Evolutionary conservation across 2,113 vertebrate species (phyloP), one percentile per base, ranked within the genome.

Genomic region (Tonatia bakeri): DNA sequence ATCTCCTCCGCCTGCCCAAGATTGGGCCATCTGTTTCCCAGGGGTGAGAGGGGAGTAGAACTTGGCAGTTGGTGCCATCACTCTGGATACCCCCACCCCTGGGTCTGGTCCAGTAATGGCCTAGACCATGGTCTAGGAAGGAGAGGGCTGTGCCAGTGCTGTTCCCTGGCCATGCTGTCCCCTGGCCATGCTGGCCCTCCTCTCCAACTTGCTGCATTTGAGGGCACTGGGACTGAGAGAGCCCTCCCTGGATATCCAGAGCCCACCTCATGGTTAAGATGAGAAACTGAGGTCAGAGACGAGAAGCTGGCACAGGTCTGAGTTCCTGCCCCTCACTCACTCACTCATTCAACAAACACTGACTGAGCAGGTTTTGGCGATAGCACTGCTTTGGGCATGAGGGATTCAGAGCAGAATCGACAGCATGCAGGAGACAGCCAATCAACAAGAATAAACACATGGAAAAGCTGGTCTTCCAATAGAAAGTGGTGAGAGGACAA

Each of bases 21-120:
- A 86, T 69, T 33, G 75, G 95, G 90, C 97, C 98, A 98, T 97
- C 98, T 98, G 98, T 94, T 97, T 91, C 96, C 64, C 0, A 36
- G 94, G 95, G 91, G 96, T 40, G 97, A 95, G 86, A 91, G 95
- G 61, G 95, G 95, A 96, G 93, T 15, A 83, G 91, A 91, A 90
- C 83, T 95, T 91, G 94, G 96, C 79, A 75, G 88, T 40, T 31
- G 0, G 96, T 26, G 6, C 82, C 73, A 59, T 82, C 52, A 4
- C 89, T 94, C 87, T 70, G 72, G 75, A 91, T 24, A 50, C 90
- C 92, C 82, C 56, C 90, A 85, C 13, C 38, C 47, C 40, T 12
- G n/a, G 89, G 61, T 52, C 94, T 67, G 56, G 61, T 70, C 45
- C 64, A 59, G 65, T 87, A 56, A 76, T 22, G 43, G 85, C 86